Evolutionary conservation across 2,113 vertebrate genomes (phyloP), one percentile per base, ranked within the genome.

Genomic region (Octodon degus): DNA sequence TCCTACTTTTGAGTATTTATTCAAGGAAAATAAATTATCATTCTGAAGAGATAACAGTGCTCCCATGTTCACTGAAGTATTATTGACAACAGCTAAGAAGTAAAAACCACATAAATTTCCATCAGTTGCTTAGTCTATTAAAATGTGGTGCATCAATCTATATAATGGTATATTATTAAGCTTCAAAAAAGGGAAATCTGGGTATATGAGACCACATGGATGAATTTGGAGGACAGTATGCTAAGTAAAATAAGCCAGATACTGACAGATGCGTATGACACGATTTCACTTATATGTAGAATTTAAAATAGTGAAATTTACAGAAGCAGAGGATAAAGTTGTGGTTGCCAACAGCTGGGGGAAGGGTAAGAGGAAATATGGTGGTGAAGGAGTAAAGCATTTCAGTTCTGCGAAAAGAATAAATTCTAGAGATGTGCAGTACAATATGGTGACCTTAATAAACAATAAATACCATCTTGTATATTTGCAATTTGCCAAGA

Each of bases 361-460:
- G n/a, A 40, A 16, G 32, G 5, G 16, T 7, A 19, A 67, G 16
- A 72, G 86, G 22, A 6, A 10, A 32, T 24, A 60, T 40, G 53
- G 17, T 20, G 16, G 24, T 88, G 22, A 72, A 72, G 19, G 2
- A 16, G 2, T 86, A 17, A 47, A 9, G 70, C 25, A 55, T 1
- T 53, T 55, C 12, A n/a, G 12, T 68, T 55, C 34, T 16, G 11
- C 22, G 6, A 53, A 50, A 37, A 17, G 37, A 68, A 16, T 50
- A 16, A 37, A 0, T 27, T 53, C 65, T n/a, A 70, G 6, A n/a
- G 20, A 25, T n/a, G 2, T 16, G 2, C 6, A 5, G 16, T 55
- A 7, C 1, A 10, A 7, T 25, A 7, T 2, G 16, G 8, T n/a
- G 34, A n/a, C n/a, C 2, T 3, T 2, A 20, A 11, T 40, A 0